These are phyloP conservation scores for Ochotona curzoniae DNA, from an alignment of 2,113 vertebrate species.

Conservation along the genomic window DNA sequence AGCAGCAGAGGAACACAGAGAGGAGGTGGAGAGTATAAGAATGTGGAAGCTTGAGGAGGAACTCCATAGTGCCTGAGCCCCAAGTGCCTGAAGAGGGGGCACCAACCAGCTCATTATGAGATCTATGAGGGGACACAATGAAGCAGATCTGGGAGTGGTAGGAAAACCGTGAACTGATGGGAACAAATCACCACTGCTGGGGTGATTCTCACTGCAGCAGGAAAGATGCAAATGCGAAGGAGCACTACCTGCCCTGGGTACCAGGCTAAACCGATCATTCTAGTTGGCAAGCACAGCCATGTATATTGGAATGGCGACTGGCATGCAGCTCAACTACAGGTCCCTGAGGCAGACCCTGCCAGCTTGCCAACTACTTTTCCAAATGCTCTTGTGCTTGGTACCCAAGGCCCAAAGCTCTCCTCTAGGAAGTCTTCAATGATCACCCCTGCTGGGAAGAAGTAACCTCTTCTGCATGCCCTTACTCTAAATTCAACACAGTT, in stretches of 20 bases:
- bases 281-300: neutral
- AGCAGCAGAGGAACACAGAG: neutral
- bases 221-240: conserved; percentile 31
- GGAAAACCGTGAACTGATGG: neutral
- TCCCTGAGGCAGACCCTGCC: neutral
- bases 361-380: neutral
- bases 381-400: neutral
- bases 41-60: neutral
- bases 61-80: neutral
- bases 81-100: neutral
- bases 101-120: neutral
- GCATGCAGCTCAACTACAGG: neutral
- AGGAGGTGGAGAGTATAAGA: neutral
- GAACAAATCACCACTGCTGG: neutral
- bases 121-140: neutral
- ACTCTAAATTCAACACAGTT: neutral
- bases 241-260: neutral
- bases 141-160: neutral
- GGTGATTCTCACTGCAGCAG: neutral
- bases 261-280: neutral
- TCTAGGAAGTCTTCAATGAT: conserved; percentile 39
- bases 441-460: neutral
- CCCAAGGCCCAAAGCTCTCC: neutral
- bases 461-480: neutral
- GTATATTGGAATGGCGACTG: neutral